Conservation (phyloP, 2,113 vertebrate species). For the Chloroceryle aenea region DNA sequence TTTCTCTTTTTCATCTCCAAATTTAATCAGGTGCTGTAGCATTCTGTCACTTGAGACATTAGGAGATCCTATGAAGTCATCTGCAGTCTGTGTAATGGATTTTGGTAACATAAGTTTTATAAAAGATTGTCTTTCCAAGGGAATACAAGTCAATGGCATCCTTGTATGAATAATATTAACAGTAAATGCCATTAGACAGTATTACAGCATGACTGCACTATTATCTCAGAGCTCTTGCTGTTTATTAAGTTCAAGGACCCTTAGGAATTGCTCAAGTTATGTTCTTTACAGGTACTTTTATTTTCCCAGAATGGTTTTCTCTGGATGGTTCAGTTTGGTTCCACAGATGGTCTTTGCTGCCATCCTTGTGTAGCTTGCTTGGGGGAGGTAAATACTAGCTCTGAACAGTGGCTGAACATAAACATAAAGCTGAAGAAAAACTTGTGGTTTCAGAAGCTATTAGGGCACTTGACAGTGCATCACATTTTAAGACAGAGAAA, state of each 20-base stretch:
- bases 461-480: background rate
- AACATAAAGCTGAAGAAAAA: background rate
- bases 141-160: background rate
- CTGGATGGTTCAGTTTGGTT: background rate
- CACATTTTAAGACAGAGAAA: background rate
- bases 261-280: background rate
- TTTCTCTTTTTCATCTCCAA: background rate
- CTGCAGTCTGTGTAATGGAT: background rate
- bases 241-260: background rate
- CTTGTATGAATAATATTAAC: background rate
- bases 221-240: background rate
- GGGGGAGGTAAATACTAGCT: background rate
- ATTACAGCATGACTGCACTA: background rate
- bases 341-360: background rate
- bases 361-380: accelerated
- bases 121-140: background rate
- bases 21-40: background rate
- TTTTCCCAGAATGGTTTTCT: background rate
- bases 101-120: background rate
- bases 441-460: background rate
- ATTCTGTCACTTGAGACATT: background rate
- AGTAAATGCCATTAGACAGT: background rate
- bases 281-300: background rate
- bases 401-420: background rate
- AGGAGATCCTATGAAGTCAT: background rate